phyloP scores from a whole-genome alignment of 2,888 invertebrate genomes.

The Pogonocherus hispidulus region DNA sequence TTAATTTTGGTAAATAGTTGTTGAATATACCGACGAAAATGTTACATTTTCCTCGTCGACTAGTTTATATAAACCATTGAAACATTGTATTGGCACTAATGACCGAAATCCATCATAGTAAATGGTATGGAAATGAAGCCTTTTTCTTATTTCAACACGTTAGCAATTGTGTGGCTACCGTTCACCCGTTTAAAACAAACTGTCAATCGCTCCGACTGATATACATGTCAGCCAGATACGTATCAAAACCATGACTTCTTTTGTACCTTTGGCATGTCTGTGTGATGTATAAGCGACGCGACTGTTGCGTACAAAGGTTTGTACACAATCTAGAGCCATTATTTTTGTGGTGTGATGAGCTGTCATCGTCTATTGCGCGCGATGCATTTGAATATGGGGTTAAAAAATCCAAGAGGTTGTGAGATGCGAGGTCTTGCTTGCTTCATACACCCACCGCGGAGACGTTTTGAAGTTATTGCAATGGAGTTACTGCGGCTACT shows the following conservation, averaged over 20 bases:
- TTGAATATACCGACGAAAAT: not conserved
- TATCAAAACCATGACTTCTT: conserved; percentile 35
- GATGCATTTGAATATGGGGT: conserved; percentile 9
- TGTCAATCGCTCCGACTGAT: conserved; percentile 38
- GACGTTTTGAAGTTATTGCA: not conserved
- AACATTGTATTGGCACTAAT: not conserved
- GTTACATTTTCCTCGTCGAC: not conserved
- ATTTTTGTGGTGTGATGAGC: conserved; percentile 23
- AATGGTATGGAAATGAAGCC: conserved; percentile 12
- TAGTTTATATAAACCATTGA: not conserved
- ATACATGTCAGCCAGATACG: conserved; percentile 38
- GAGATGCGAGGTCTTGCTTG: not conserved
- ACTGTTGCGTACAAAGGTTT: conserved; percentile 10
- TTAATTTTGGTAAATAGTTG: too few species aligned
- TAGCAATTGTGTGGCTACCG: conserved; percentile 28
- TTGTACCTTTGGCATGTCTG: conserved; percentile 23
- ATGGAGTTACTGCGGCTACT: too few species aligned
- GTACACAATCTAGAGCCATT: conserved; percentile 4
- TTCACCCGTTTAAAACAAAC: conserved; percentile 6
- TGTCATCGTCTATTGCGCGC: not conserved
- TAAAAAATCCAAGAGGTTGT: not conserved
- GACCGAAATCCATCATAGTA: conserved; percentile 11
- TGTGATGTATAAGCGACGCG: conserved; percentile 15
- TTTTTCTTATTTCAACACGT: conserved; percentile 31
- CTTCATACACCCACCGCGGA: not conserved